Evolutionary conservation across 2,113 vertebrate species (phyloP).

Genomic region (Amblyornis subalaris): DNA sequence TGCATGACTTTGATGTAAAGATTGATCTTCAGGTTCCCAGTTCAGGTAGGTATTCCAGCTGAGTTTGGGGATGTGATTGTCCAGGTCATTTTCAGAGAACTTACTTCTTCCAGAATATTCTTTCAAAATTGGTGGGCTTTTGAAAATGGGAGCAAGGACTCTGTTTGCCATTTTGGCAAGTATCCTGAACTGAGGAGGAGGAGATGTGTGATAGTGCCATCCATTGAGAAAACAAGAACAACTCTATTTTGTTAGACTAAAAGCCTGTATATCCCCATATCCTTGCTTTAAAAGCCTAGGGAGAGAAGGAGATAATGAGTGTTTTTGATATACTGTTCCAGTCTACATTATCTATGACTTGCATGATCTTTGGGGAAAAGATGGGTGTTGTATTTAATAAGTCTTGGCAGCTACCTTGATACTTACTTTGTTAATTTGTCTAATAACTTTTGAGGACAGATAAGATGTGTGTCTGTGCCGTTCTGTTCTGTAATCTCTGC

Average conservation of each 20-base stretch:
- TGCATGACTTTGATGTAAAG: constrained; percentile 98
- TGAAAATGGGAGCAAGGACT: background rate
- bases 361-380: background rate
- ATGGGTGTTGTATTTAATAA: background rate
- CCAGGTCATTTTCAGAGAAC: background rate
- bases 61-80: background rate
- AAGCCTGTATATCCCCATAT: background rate
- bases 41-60: constrained; percentile 79
- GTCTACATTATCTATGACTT: background rate
- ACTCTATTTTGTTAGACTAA: background rate
- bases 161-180: background rate
- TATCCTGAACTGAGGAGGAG: background rate
- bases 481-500: background rate
- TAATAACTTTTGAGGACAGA: background rate
- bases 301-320: background rate
- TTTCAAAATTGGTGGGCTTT: background rate
- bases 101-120: background rate
- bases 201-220: background rate
- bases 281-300: background rate
- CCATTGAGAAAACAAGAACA: background rate
- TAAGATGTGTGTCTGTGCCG: background rate
- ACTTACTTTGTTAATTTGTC: background rate
- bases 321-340: background rate
- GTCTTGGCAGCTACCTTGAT: background rate
- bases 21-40: constrained; percentile 98